Evolutionary conservation across 2,888 invertebrate species (phyloP).

Genomic region (Melanostoma mellinum): DNA sequence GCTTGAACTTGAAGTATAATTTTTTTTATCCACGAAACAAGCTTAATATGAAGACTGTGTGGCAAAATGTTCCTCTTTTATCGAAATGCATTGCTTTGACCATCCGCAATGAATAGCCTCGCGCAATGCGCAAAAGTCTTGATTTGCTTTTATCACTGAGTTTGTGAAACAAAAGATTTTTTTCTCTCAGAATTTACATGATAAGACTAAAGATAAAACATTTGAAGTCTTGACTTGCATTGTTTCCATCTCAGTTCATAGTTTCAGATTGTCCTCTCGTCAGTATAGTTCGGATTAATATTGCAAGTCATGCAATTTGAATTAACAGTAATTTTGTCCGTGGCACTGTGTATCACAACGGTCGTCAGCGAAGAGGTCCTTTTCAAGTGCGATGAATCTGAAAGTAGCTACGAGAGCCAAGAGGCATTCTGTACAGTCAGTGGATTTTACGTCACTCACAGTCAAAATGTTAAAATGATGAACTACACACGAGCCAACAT

Average conservation of each 20-base stretch:
- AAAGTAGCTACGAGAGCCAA: conserved; percentile 78
- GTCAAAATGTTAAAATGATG: conserved; percentile 79
- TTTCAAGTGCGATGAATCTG: conserved; percentile 80
- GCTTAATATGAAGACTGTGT: neutral
- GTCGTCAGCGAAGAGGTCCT: conserved; percentile 77
- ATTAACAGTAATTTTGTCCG: conserved; percentile 25
- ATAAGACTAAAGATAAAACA: conserved; percentile 10
- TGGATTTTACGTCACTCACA: conserved; percentile 80
- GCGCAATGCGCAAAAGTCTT: neutral
- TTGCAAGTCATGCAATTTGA: conserved; percentile 27
- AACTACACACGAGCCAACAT: conserved; percentile 77
- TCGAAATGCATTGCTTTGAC: conserved; percentile 21
- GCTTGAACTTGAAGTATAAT: conserved; percentile 23
- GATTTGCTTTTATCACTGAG: conserved; percentile 5
- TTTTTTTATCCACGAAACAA: conserved; percentile 1
- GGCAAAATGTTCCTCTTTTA: neutral
- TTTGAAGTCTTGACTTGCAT: neutral
- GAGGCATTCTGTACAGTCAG: conserved; percentile 80
- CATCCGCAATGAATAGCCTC: conserved; percentile 25
- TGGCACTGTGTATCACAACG: conserved; percentile 29
- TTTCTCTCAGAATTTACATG: neutral
- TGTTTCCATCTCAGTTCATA: conserved; percentile 37
- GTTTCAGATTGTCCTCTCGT: conserved; percentile 34
- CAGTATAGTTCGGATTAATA: conserved; percentile 40
- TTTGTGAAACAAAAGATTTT: conserved; percentile 8